Evolutionary conservation across 2,113 vertebrate species (phyloP).

Genomic region (Nycticryphes semicollaris): DNA sequence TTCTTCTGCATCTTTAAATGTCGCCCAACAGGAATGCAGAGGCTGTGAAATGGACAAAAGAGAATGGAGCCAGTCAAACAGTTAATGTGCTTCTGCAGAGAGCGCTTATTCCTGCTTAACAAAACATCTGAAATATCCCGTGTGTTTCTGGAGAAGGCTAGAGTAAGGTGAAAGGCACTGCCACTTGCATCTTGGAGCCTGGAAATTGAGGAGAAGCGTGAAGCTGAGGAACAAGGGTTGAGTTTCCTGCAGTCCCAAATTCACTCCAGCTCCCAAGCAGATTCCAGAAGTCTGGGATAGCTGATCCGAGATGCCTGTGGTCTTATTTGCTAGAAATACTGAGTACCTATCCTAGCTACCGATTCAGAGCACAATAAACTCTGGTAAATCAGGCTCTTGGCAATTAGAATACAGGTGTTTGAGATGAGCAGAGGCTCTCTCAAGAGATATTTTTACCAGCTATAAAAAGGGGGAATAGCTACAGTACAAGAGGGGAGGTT

Average conservation of each 20-base stretch:
- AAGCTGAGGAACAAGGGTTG: not conserved
- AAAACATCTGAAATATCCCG: not conserved
- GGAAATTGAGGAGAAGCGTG: not conserved
- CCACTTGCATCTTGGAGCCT: not conserved
- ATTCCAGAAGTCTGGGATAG: not conserved
- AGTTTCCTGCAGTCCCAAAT: not conserved
- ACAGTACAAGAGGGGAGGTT: constrained; percentile 2
- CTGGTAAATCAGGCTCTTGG: constrained; percentile 15
- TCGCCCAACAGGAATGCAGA: not conserved
- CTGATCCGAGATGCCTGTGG: not conserved
- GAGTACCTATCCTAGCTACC: not conserved
- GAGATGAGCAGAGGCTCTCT: constrained; percentile 15
- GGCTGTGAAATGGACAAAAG: constrained; percentile 6
- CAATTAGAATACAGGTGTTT: not conserved
- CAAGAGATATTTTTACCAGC: constrained; percentile 9
- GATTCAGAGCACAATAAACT: not conserved
- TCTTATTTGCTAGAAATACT: constrained; percentile 13
- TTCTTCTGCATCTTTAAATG: constrained; percentile 36
- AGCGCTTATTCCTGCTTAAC: not conserved
- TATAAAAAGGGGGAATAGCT: constrained; percentile 26
- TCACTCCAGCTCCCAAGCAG: not conserved
- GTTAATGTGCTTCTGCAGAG: not conserved
- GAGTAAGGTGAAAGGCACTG: constrained; percentile 3
- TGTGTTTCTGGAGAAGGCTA: not conserved
- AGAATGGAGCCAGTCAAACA: not conserved